phyloP scores from a whole-genome alignment of 2,888 invertebrate genomes.

The Endomychus coccineus region DNA sequence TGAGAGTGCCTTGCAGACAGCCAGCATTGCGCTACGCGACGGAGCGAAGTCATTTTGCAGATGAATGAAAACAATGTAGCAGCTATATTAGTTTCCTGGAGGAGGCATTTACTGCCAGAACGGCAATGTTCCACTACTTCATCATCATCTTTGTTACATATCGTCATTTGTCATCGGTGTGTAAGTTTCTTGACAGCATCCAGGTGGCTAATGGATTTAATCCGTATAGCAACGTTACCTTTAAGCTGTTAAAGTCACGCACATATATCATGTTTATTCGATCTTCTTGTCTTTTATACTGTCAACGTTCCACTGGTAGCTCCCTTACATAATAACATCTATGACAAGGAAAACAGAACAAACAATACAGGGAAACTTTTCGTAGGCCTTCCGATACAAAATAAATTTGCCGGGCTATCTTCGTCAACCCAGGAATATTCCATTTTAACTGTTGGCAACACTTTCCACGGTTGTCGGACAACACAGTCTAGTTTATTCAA shows the following conservation, averaged over 20 bases:
- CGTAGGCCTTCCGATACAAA: no score
- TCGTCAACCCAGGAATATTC: no score
- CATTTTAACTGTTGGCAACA: no score
- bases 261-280: conserved; percentile 27
- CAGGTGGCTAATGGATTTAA: conserved; percentile 35
- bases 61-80: conserved; percentile 17
- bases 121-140: conserved; percentile 19
- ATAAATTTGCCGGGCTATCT: no score
- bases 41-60: conserved; percentile 16
- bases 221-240: conserved; percentile 27
- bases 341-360: no score
- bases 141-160: conserved; percentile 19
- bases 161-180: conserved; percentile 32
- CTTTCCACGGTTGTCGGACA: no score
- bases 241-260: conserved; percentile 29
- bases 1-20: conserved; percentile 8
- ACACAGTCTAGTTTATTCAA: no score
- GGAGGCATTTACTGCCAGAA: conserved; percentile 15
- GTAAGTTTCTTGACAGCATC: conserved; percentile 31
- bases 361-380: no score
- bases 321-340: no score
- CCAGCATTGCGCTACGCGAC: conserved; percentile 7
- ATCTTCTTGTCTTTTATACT: conserved; percentile 11
- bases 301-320: no score
- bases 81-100: conserved; percentile 7